Base-by-base conservation (phyloP, 2,113 vertebrate species). In the Camelus dromedarius region DNA sequence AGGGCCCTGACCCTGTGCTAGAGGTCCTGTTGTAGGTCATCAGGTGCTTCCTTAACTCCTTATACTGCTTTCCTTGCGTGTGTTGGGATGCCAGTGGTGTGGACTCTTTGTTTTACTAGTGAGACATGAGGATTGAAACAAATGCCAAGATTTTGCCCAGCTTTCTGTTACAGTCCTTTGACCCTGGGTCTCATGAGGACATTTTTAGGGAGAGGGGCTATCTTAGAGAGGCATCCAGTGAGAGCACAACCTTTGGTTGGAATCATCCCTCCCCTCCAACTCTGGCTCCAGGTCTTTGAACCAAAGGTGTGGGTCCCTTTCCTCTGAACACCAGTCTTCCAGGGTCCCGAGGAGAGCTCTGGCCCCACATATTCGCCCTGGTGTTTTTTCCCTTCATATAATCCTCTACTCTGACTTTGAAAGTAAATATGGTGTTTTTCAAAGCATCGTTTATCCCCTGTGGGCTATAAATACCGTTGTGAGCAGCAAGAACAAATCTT, bases 401-500 rank as follows among this genome's bases (percentile, higher is more conserved):
- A 46, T 73, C 28, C 11, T 35, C 35, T 32, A 0, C 69, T 38
- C 79, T 6, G 4, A 19, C 46, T 70, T 87, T 30, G 26, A 79
- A 75, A 69, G 46, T 22, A 22, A 75, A 67, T 2, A 1, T 28
- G 24, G 35, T 94, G 46, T 32, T 84, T 96, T 82, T 52, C 46
- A 12, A 10, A 42, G 91, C 20, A 14, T 76, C 14, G 4, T 72
- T 89, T 76, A 60, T 56, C 56, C 70, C 75, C 20, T 52, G 3
- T 48, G 54, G 73, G 60, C 91, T 48, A 14, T 79, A n/a, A 66
- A 13, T 50, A 13, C 26, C 42, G 48, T 87, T 79, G 48, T 64
- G 72, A 94, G 67, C 38, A 50, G 46, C 35, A 94, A 80, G 56
- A 94, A 83, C 48, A 73, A 62, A 26, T 72, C 64, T 95, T 70